Conservation (phyloP, 2,113 vertebrate species). For the Cacatua alba region DNA sequence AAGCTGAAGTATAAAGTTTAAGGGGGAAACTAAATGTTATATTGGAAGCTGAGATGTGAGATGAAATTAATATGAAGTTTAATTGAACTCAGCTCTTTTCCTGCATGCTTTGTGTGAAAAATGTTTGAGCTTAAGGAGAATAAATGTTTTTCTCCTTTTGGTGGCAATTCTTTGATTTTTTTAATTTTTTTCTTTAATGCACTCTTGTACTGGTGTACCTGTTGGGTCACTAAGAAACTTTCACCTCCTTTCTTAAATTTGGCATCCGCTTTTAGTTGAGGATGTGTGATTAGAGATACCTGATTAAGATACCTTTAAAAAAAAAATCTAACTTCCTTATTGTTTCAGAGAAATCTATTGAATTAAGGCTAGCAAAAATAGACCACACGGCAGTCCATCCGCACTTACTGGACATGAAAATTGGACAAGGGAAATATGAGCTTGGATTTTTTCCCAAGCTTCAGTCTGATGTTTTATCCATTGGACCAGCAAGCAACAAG, state of each 20-base stretch:
- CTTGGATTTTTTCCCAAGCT: constrained; percentile 96
- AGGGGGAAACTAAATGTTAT: rapidly evolving
- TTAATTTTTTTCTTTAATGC: too few species aligned
- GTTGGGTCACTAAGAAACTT: not conserved
- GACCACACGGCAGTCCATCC: constrained; percentile 97
- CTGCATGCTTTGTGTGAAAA: not conserved
- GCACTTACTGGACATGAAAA: constrained; percentile 98
- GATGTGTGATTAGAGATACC: not conserved
- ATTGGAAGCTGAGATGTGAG: not conserved
- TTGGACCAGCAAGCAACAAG: constrained; percentile 96
- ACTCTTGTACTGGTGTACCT: not conserved
- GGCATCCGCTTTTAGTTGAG: not conserved
- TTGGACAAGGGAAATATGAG: constrained; percentile 97
- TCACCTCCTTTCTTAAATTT: not conserved
- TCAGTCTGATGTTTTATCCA: constrained; percentile 93
- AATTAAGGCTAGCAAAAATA: constrained; percentile 92
- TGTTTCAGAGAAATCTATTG: constrained; percentile 91
- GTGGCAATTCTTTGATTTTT: not conserved
- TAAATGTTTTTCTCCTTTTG: not conserved
- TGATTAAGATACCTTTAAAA: not conserved
- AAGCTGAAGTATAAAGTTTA: not conserved
- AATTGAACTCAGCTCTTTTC: not conserved
- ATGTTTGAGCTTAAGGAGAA: not conserved
- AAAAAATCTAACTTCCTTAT: not conserved
- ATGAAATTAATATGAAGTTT: not conserved